phyloP scores from a whole-genome alignment of 1,140 invertebrate genomes.

The Drosophila rufa region DNA sequence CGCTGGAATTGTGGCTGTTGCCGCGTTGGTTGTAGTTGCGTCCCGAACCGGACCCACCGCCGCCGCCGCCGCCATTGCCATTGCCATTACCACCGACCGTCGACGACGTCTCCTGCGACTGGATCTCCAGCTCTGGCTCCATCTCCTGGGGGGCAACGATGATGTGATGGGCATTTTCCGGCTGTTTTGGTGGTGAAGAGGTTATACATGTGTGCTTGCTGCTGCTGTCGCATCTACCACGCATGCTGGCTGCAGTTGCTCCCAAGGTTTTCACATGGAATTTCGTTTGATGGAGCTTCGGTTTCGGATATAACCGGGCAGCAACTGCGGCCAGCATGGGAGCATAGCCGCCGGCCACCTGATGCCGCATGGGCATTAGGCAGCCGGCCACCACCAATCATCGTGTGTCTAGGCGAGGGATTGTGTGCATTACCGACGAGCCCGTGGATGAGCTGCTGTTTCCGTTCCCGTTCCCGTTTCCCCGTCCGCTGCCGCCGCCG shows the following conservation, averaged over 20 bases:
- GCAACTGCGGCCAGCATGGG: conserved; percentile 77
- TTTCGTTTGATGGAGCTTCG: conserved; percentile 40
- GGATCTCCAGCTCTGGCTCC: conserved; percentile 31
- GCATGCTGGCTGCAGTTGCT: conserved; percentile 77
- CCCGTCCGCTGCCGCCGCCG: conserved; percentile 8
- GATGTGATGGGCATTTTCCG: conserved; percentile 36
- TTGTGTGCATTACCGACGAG: conserved; percentile 83
- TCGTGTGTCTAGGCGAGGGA: conserved; percentile 82
- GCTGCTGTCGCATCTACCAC: conserved; percentile 46
- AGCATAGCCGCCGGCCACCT: conserved; percentile 67
- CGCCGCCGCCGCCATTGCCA: conserved; percentile 5
- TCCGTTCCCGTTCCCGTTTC: conserved; percentile 33
- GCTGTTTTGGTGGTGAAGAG: conserved; percentile 79
- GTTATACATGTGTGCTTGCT: conserved; percentile 75
- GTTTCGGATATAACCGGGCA: conserved; percentile 41
- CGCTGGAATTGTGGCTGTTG: conserved; percentile 31
- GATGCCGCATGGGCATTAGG: conserved; percentile 72
- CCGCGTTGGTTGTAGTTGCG: conserved; percentile 41
- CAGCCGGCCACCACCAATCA: conserved; percentile 83
- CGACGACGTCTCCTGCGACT: conserved; percentile 10
- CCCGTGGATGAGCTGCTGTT: conserved; percentile 67
- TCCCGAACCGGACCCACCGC: conserved; percentile 15
- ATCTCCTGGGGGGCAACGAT: conserved; percentile 37
- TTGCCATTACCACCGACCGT: neutral
- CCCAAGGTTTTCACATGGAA: conserved; percentile 42